These are phyloP conservation scores for Goniozus legneri DNA, from an alignment of 1,140 invertebrate genomes.

Conservation along the genomic window DNA sequence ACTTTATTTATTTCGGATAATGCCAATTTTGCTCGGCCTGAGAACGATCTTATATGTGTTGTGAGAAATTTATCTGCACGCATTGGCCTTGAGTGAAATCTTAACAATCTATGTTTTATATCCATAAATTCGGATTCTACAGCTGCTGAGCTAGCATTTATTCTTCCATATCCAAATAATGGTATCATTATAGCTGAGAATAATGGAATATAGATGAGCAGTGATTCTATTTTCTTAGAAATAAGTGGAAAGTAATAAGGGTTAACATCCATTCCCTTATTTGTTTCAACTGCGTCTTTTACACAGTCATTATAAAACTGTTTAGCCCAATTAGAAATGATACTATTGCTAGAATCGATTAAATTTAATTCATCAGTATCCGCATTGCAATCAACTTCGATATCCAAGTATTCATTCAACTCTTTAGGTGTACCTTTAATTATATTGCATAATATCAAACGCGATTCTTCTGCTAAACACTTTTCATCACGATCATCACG, in stretches of 20 bases:
- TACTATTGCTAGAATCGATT: background rate
- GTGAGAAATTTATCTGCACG: background rate
- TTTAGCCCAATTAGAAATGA: background rate
- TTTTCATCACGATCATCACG: background rate
- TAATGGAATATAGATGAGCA: background rate
- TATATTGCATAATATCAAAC: background rate
- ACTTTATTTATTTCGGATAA: too few relatives aligned
- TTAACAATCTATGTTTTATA: background rate
- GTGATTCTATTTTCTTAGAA: background rate
- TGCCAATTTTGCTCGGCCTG: background rate
- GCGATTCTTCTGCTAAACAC: background rate
- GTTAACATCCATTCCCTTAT: background rate
- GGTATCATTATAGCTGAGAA: background rate
- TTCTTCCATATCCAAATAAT: background rate
- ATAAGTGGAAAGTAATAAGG: background rate
- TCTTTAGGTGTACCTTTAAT: background rate
- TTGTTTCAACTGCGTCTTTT: background rate
- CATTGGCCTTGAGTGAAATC: background rate
- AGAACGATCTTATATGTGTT: background rate
- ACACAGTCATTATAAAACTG: background rate
- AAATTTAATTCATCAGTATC: background rate
- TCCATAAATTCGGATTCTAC: background rate
- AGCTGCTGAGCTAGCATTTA: background rate
- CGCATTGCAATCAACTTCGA: background rate
- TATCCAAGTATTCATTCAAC: background rate